phyloP scores from a whole-genome alignment of 2,113 vertebrate species.

The Scytalopus superciliaris region DNA sequence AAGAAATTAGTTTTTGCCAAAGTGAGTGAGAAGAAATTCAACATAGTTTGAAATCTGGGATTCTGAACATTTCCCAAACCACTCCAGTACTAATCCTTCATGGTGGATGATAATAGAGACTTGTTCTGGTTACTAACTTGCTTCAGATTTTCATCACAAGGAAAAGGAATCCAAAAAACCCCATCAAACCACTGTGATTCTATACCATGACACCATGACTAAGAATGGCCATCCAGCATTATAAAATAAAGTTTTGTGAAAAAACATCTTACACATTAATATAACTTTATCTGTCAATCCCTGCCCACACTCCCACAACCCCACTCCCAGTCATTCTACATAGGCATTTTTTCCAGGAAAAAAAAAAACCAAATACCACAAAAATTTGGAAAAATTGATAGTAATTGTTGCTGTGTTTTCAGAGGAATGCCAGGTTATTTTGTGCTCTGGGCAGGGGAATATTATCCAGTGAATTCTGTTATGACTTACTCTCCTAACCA shows the following conservation, averaged over 20 bases:
- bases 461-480: neutral
- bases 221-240: neutral
- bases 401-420: neutral
- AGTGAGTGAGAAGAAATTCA: neutral
- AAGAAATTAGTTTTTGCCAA: neutral
- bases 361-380: accelerated
- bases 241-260: neutral
- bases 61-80: neutral
- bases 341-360: neutral
- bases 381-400: neutral
- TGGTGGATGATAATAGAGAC: accelerated
- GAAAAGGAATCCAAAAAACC: neutral
- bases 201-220: neutral
- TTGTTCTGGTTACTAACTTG: neutral
- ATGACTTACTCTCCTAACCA: neutral
- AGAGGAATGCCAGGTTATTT: neutral
- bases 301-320: accelerated
- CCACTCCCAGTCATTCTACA: neutral
- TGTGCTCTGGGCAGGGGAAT: neutral
- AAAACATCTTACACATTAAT: neutral
- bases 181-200: neutral
- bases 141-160: neutral
- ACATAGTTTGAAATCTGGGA: neutral
- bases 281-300: neutral
- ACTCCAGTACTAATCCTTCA: neutral